Percentiles rank a stretch among this genome's conserved stretches.
phyloP scores from a whole-genome alignment of 2,113 vertebrate species.

The Heterochromis multidens region DNA sequence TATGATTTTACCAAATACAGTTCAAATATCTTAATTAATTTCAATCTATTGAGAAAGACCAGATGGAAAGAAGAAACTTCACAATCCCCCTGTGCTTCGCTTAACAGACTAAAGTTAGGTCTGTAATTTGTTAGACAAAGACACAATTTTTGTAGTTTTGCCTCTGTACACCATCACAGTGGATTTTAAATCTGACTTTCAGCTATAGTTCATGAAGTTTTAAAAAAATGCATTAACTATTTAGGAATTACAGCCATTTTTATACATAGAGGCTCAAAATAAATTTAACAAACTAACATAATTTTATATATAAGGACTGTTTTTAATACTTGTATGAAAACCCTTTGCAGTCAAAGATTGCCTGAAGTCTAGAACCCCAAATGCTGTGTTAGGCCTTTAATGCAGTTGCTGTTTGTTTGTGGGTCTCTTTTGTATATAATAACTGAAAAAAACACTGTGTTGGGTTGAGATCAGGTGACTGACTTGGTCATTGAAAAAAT shows the following conservation, averaged over 20 bases:
- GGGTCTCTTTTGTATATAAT: no score
- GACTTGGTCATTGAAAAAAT: no score
- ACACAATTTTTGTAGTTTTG: background rate
- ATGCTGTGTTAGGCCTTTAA: no score
- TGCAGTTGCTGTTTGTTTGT: no score
- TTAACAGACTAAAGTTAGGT: background rate
- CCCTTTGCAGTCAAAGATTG: no score
- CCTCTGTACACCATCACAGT: background rate
- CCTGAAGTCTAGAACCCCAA: no score
- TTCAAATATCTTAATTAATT: no score
- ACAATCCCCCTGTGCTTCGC: background rate
- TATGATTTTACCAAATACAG: background rate
- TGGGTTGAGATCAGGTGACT: no score
- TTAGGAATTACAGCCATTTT: background rate
- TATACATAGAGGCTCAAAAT: background rate
- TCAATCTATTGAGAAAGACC: background rate
- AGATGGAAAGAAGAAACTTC: background rate
- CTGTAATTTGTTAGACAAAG: background rate
- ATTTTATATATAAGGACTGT: background rate
- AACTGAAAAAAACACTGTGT: no score
- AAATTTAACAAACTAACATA: background rate
- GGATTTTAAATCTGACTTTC: background rate
- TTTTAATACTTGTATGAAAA: no score
- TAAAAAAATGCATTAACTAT: background rate
- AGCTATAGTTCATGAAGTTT: background rate